Evolutionary conservation across 1,140 invertebrate species (phyloP), one percentile per base, ranked within the genome.

Genomic region (Cephus cinctus): DNA sequence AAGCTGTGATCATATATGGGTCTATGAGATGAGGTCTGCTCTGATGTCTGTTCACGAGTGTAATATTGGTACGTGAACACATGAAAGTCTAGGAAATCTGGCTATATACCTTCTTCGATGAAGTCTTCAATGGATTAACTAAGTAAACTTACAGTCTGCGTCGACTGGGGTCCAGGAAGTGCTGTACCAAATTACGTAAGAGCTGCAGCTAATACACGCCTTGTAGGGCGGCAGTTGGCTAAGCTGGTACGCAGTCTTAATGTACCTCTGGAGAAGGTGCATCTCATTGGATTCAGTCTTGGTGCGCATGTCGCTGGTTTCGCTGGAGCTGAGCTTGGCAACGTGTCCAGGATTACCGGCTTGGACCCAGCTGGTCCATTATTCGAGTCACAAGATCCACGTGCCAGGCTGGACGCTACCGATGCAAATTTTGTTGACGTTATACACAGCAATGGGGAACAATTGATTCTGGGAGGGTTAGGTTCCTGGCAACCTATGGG

Each of bases 231-330:
- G 56, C 91, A 96, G 72, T 73, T 96, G 20, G 89, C 91, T 2
- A 83, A 90, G 72, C 70, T 98, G 22, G 63, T 78, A 4, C 62
- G 65, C 41, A 73, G 73, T 27, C 55, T 79, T 8, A 71, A 86
- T 50, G 73, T 88, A 11, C 76, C 81, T 18, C 74, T 83, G 41
- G 71, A 80, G 27, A 85, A 84, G 47, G 85, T 92, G 20, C 94
- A 98, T 63, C 65, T 98, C 18, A 94, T 98, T 56, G 94, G 94
- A 1, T 97, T 97, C 68, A 89, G 86, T 61, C 69, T 90, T 2
- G 94, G 94, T 0, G 93, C 94, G 0, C 94, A 98, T 65, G 91
- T 95, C 0, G 92, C 94, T 0, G 94, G 94, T 0, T 96, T 96
- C 63, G 90, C 93, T 0, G 95, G 94, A 1, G 86, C 90, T 1